Base-by-base conservation (phyloP, 1,140 invertebrate species). In the Acyrthosiphon pisum region DNA sequence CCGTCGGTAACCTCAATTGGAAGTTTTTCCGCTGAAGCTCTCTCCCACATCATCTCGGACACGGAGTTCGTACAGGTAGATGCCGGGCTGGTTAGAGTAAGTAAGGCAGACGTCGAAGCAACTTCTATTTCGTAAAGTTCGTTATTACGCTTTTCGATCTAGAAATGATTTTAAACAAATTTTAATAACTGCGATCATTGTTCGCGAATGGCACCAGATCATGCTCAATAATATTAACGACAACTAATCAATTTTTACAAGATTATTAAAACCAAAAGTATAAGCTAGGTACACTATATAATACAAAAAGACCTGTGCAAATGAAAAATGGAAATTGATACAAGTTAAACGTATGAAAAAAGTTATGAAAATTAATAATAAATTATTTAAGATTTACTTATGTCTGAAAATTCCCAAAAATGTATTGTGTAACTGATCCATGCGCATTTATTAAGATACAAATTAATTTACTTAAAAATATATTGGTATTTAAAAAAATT, bases 41-140 rank as follows among this genome's bases (percentile, higher is more conserved):
- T 81, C 20, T 41, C 76, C 91, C 91, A 92, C 91, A 92, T 84
- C 81, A 84, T 53, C 56, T 92, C 91, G 0, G 81, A 84, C 81
- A 84, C 37, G 3, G 91, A 48, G 35, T 84, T 92, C n/a, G 44
- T 20, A 41, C 91, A 83, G 2, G 23, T 30, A 2, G 91, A 35
- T 20, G 76, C 46, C 23, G 81, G 81, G 0, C 18, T 92, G 3
- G 41, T 92, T 6, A 92, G 48, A 30, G 22, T 53, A 18, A 92
- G 8, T 37, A 53, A 56, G 6, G 48, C 9, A 53, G 44, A 14
- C 0, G 81, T 83, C 18, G 91, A 26, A 18, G 76, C 30, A 0
- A 41, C n/a, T 41, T 92, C 76, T 26, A 92, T 92, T 30, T 81
- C 44, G 22, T 48, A 7, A 35, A 92, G 22, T 11, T 53, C 41